Conservation (phyloP, 2,888 invertebrate species). For the Drosophila emarginata region DNA sequence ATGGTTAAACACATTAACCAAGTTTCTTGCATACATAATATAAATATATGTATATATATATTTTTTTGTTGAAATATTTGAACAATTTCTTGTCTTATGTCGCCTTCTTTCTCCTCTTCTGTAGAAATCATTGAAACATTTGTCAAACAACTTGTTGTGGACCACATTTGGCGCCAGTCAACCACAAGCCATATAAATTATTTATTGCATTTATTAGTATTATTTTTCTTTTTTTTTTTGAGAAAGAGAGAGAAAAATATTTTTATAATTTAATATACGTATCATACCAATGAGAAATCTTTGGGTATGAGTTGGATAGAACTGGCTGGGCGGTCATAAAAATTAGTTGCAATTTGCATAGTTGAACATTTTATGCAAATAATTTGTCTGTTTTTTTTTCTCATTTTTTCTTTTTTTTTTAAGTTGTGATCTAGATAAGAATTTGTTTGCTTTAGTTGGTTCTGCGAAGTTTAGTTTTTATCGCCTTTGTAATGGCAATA, state of each 20-base stretch:
- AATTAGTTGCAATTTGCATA: slow-evolving; percentile 73
- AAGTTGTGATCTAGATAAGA: slow-evolving; percentile 61
- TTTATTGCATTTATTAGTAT: slow-evolving; percentile 41
- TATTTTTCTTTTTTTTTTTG: slow-evolving; percentile 20
- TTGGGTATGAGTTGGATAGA: slow-evolving; percentile 39
- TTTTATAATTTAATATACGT: slow-evolving; percentile 23
- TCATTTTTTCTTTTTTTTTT: neutral
- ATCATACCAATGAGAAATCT: neutral
- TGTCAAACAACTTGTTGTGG: slow-evolving; percentile 36
- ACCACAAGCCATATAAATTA: slow-evolving; percentile 40
- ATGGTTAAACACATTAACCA: too few species aligned
- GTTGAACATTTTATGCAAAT: slow-evolving; percentile 74
- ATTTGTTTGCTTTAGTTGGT: slow-evolving; percentile 45
- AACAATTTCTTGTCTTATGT: neutral
- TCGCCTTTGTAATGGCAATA: slow-evolving; percentile 68
- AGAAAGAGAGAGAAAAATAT: slow-evolving; percentile 7
- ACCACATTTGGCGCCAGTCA: slow-evolving; percentile 36
- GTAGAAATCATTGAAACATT: slow-evolving; percentile 22
- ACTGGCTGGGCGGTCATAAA: slow-evolving; percentile 56
- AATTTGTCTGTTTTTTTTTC: slow-evolving; percentile 9
- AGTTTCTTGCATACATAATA: too few species aligned
- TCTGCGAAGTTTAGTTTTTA: slow-evolving; percentile 25
- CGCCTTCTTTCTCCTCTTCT: neutral
- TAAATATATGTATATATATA: too few species aligned
- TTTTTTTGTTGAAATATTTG: neutral